Base-by-base conservation (phyloP, 2,888 invertebrate genomes). In the Agrotis segetum region DNA sequence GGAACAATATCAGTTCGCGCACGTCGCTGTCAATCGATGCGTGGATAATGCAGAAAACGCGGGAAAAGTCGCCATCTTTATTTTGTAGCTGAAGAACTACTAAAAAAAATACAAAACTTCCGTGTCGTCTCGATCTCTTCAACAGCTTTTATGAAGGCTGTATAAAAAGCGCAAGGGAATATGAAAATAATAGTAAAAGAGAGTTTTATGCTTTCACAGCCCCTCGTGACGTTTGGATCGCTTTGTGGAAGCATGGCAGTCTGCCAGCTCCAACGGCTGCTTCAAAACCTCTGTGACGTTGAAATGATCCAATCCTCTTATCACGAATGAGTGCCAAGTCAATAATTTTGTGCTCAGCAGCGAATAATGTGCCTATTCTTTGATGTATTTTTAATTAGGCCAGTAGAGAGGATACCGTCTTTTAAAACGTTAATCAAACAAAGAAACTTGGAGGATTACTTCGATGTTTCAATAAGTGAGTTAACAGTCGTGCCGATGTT, bases 241-340 rank as follows among this genome's bases (percentile, higher is more conserved):
- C 85, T 82, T 82, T 83, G 82, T 79, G 59, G 69, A 29, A 53
- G 53, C 21, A 63, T 85, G 83, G 83, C 83, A 72, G 52, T n/a
- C 59, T 68, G 85, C 83, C 83, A 83, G 69, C 77, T 67, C 24
- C 67, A 46, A 49, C 63, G 70, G 34, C 71, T 82, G 73, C 71
- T 59, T 66, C 60, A 62, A 70, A 83, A 67, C 77, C 73, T 67
- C 68, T 77, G 73, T 76, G 81, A 80, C 81, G 77, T 77, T 58
- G 74, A 83, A 83, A 85, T 83, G 81, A 85, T 77, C 67, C 74
- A 77, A 80, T 64, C 77, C 85, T 80, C 76, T 83, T 83, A 83
- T 63, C 74, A 74, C 49, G 62, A 76, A 60, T 66, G 71, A 74
- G 77, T 70, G 76, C 76, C 72, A 72, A 70, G 74, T 83, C 74